These are phyloP conservation scores for Synchiropus splendidus DNA, from an alignment of 2,113 vertebrate genomes.

Conservation along the genomic window DNA sequence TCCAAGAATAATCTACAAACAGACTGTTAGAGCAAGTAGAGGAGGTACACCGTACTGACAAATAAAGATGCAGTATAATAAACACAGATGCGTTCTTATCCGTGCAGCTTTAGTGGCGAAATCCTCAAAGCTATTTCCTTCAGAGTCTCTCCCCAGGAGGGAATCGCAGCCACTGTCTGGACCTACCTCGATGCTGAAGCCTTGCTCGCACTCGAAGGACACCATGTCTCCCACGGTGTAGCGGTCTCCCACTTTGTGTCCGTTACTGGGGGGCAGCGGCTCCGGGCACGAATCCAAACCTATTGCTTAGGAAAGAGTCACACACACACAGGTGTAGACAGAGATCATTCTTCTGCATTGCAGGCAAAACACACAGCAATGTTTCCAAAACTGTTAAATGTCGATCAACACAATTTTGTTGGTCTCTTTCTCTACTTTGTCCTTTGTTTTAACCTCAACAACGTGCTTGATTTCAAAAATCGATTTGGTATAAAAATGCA, in stretches of 20 bases:
- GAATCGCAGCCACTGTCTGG: not conserved
- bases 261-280: constrained; percentile 82
- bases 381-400: too few relatives aligned
- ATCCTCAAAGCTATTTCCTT: constrained; percentile 17
- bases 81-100: constrained; percentile 8
- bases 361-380: too few relatives aligned
- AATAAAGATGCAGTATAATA: constrained; percentile 21
- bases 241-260: constrained; percentile 83
- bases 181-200: constrained; percentile 87
- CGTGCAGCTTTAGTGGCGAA: constrained; percentile 6
- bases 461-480: too few relatives aligned
- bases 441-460: too few relatives aligned
- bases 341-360: constrained; percentile 56
- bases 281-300: constrained; percentile 97
- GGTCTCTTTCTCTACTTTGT: too few relatives aligned
- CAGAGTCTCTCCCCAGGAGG: constrained; percentile 18
- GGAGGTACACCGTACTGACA: constrained; percentile 5
- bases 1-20: constrained; percentile 7
- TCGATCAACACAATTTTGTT: too few relatives aligned
- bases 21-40: not conserved
- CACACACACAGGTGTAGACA: constrained; percentile 60
- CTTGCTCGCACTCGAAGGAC: constrained; percentile 93
- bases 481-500: too few relatives aligned
- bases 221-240: constrained; percentile 94
- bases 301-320: constrained; percentile 80